Evolutionary conservation across 1,140 invertebrate genomes (phyloP).

Genomic region (Drosophila saltans): DNA sequence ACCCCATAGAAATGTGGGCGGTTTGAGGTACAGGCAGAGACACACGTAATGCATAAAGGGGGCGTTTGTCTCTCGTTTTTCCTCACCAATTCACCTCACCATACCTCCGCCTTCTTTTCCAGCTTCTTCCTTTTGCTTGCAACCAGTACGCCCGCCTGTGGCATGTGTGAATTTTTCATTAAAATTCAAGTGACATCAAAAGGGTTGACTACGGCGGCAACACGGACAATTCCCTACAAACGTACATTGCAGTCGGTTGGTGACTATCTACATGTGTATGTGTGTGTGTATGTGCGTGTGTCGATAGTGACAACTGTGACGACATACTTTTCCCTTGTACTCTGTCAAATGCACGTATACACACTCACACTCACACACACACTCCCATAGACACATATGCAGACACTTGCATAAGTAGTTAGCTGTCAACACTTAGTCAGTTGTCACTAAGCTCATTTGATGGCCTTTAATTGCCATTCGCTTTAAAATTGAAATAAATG

Average conservation of each 20-base stretch:
- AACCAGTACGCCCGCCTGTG: slow-evolving; percentile 56
- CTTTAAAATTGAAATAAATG: slow-evolving; percentile 60
- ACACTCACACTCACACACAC: slow-evolving; percentile 7
- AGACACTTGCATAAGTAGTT: slow-evolving; percentile 57
- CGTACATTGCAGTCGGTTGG: slow-evolving; percentile 1
- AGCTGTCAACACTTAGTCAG: slow-evolving; percentile 57
- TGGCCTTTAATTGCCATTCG: slow-evolving; percentile 57
- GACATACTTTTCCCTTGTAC: slow-evolving; percentile 76
- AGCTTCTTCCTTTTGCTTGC: slow-evolving; percentile 59
- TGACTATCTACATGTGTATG: background rate
- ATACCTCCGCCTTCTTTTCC: background rate
- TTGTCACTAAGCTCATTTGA: slow-evolving; percentile 51
- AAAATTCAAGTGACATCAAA: slow-evolving; percentile 82
- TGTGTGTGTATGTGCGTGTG: slow-evolving; percentile 45
- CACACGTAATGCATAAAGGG: slow-evolving; percentile 55
- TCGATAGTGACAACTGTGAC: slow-evolving; percentile 80
- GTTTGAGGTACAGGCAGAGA: slow-evolving; percentile 25
- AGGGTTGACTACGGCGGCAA: slow-evolving; percentile 68
- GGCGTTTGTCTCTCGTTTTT: slow-evolving; percentile 10
- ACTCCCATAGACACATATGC: background rate
- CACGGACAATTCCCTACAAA: slow-evolving; percentile 19
- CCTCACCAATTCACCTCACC: background rate
- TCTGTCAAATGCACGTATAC: slow-evolving; percentile 53
- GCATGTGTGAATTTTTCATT: slow-evolving; percentile 82
- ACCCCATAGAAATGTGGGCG: slow-evolving; percentile 29